Evolutionary conservation across 2,113 vertebrate genomes (phyloP).

Genomic region (Pycnonotus jocosus): DNA sequence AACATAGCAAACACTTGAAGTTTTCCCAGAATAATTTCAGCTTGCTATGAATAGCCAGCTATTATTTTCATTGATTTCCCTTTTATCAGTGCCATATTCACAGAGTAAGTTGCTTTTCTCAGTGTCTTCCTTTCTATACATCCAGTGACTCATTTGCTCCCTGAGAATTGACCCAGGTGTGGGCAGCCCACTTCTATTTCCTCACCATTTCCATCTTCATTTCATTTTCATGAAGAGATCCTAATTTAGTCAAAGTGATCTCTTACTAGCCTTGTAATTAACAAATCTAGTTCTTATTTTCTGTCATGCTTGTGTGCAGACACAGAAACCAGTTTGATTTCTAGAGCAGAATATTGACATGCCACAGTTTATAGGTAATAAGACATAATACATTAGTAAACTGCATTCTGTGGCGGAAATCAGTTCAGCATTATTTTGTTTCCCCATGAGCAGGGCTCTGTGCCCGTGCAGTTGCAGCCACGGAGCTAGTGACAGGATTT

Average conservation of each 20-base stretch:
- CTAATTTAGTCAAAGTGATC: not conserved
- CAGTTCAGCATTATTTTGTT: not conserved
- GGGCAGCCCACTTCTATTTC: not conserved
- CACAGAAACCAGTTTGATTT: not conserved
- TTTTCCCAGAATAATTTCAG: not conserved
- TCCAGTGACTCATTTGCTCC: not conserved
- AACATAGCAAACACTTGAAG: not conserved
- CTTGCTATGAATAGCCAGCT: not conserved
- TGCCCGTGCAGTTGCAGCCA: not conserved
- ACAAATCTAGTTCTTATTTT: not conserved
- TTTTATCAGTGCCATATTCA: not conserved
- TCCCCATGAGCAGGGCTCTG: not conserved
- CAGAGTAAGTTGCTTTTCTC: not conserved
- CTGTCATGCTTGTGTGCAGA: not conserved
- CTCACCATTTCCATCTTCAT: not conserved
- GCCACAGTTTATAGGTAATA: not conserved
- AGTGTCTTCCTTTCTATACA: not conserved
- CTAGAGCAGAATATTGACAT: not conserved
- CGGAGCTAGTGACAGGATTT: not conserved
- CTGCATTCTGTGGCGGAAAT: not conserved
- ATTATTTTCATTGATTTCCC: not conserved
- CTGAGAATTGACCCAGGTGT: accelerated
- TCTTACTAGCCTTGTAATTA: not conserved
- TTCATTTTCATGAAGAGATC: not conserved
- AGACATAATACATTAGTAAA: not conserved